Percentiles rank a stretch among this genome's conserved stretches.
Evolutionary conservation across 2,113 vertebrate species (phyloP).

Genomic region (Pogonocichla stellata): DNA sequence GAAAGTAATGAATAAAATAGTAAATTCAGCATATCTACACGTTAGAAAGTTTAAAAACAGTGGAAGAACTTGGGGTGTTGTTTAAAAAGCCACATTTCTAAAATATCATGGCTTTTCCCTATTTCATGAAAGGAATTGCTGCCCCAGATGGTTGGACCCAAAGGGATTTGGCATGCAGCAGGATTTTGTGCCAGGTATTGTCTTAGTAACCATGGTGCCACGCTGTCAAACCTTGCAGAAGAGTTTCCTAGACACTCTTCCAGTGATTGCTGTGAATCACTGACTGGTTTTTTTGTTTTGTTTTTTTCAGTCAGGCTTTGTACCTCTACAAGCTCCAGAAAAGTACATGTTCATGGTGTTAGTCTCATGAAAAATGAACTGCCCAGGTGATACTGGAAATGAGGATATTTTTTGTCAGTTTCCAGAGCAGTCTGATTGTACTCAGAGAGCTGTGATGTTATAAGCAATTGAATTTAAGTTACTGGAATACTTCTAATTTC

Average conservation of each 20-base stretch:
- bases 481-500: slow-evolving; percentile 13
- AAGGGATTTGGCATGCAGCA: neutral
- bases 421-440: neutral
- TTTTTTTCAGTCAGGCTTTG: neutral
- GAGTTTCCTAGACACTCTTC: neutral
- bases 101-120: neutral
- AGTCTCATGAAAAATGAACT: neutral
- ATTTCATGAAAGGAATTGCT: neutral
- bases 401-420: neutral
- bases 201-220: neutral
- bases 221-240: neutral
- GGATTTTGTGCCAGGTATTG: neutral
- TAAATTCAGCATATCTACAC: neutral
- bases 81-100: neutral
- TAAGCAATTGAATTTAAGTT: neutral
- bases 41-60: neutral
- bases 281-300: neutral
- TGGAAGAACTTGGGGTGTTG: neutral
- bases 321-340: neutral
- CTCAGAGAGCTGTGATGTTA: neutral
- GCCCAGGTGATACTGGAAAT: neutral
- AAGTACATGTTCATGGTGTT: neutral
- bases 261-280: neutral
- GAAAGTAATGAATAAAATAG: neutral
- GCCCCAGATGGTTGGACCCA: neutral